Conservation (phyloP, 2,113 vertebrate species). For the Phrynocephalus versicolor region DNA sequence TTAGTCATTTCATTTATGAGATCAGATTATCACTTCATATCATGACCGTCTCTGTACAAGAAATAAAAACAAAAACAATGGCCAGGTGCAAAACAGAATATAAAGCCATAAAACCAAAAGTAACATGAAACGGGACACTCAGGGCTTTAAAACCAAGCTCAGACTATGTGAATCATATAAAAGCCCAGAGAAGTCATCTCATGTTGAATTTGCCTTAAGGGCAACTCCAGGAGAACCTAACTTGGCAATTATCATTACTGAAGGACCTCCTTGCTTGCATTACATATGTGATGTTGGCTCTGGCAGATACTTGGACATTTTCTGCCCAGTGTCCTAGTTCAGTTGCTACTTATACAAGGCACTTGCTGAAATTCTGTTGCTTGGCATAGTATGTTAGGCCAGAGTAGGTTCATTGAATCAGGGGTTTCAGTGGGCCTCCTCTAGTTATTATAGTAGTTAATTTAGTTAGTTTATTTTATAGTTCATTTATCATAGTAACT, state of each 20-base stretch:
- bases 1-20: not conserved
- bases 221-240: no score
- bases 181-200: not conserved
- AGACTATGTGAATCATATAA: not conserved
- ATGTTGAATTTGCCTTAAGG: not conserved
- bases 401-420: no score
- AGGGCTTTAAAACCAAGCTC: not conserved
- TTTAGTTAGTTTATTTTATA: no score
- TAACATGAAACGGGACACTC: not conserved
- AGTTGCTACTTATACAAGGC: not conserved
- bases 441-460: no score
- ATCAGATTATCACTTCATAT: not conserved
- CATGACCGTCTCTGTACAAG: not conserved
- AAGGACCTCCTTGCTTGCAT: not conserved
- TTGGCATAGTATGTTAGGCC: no score
- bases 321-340: not conserved
- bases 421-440: no score
- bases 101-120: not conserved
- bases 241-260: no score
- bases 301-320: not conserved
- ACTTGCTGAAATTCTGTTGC: not conserved
- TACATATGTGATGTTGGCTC: not conserved
- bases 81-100: not conserved
- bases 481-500: no score
- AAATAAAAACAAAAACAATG: not conserved